Percentiles rank a stretch among this genome's conserved stretches.
These are phyloP conservation scores for Phylloscopus trochiloides DNA, from an alignment of 2,113 vertebrate genomes.

Conservation along the genomic window DNA sequence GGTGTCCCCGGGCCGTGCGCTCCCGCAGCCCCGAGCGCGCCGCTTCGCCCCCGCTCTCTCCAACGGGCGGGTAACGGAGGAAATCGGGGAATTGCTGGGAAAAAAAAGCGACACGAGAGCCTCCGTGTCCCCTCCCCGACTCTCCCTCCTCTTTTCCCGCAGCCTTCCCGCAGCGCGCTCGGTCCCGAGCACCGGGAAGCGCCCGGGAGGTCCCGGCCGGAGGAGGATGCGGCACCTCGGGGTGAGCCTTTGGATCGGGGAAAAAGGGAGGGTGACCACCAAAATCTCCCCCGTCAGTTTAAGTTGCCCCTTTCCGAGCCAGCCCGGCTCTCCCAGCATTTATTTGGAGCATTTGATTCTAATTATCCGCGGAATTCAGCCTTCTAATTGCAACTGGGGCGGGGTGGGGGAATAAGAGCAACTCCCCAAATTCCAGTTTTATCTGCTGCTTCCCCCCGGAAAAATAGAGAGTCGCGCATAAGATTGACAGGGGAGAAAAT, in stretches of 20 bases:
- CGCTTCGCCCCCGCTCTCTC: background rate
- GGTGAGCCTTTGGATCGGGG: background rate
- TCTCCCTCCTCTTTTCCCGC: background rate
- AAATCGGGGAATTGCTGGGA: background rate
- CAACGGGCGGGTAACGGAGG: background rate
- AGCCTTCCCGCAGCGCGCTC: background rate
- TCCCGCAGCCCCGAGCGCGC: background rate
- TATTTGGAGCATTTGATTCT: constrained; percentile 62
- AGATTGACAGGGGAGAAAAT: background rate
- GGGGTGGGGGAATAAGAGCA: background rate
- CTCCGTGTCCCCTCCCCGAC: background rate
- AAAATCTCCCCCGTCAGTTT: background rate
- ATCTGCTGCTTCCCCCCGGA: background rate
- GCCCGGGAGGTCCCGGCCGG: background rate
- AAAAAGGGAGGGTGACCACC: background rate
- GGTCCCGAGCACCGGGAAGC: background rate
- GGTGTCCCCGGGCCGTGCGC: background rate
- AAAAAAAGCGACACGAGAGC: background rate
- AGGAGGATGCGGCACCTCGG: background rate
- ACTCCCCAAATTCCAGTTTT: background rate
- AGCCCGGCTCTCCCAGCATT: background rate
- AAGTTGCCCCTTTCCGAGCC: background rate
- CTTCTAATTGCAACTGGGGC: background rate
- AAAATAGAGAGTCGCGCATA: background rate
- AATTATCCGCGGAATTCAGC: constrained; percentile 45